Evolutionary conservation across 2,113 vertebrate genomes (phyloP), one percentile per base, ranked within the genome.

Genomic region (Hylia prasina): DNA sequence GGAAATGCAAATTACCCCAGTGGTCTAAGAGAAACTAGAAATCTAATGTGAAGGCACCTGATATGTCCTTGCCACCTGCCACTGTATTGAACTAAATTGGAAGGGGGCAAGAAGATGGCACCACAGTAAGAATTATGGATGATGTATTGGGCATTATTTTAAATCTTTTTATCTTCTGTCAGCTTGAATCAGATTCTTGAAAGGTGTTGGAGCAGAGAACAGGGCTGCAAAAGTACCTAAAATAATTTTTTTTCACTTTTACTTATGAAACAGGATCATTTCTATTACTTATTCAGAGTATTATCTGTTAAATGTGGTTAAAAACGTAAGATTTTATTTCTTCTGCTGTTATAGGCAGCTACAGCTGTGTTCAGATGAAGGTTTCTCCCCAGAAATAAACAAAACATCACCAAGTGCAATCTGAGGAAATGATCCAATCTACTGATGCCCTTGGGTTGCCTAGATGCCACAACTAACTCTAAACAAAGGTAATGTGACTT

Each of bases 401-500:
- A 61, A 84, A 63, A 50, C 57, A 82, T 73, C 24, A n/a, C 20
- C 2, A 7, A 65, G 39, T 72, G 57, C 15, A 83, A 45, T 93
- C 28, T 54, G 61, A 96, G 42, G 85, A 60, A 96, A 70, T 63
- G 82, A 90, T 90, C 61, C 82, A 92, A 91, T 93, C 92, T 90
- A 78, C 65, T 64, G 53, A 57, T 71, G 60, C 79, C 89, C 70
- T 91, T 3, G 0, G 78, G 82, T 87, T 10, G 2, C 35, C 23
- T 57, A 77, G 63, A 54, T 95, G 63, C 50, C 81, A 77, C 40
- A 65, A 58, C 27, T 71, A 63, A 69, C 87, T 88, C 70, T 80
- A 82, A 94, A 69, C 51, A 27, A 95, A 88, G 70, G 66, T 65
- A 87, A 94, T 85, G 66, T 54, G 66, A 76, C 71, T 73, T 25